A percentile compares a stretch with the other conserved stretches of the same genome.
phyloP scores from a whole-genome alignment of 2,888 invertebrate species.

The Epistrophe eligans region DNA sequence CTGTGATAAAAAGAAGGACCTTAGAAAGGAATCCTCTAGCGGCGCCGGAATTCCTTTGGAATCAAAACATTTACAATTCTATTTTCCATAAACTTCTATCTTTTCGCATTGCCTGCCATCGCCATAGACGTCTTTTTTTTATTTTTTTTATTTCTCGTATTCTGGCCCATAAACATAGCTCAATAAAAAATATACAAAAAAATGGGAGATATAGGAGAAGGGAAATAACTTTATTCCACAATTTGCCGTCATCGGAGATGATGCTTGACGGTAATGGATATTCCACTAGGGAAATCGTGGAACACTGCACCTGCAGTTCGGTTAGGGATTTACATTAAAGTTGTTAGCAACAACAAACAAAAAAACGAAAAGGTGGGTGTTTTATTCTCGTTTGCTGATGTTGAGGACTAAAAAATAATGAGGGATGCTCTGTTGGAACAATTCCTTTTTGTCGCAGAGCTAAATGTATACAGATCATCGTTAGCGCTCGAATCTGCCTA shows the following conservation, averaged over 20 bases:
- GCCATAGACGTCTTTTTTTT: constrained; percentile 2
- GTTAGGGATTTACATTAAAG: constrained; percentile 48
- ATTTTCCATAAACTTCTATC: constrained; percentile 58
- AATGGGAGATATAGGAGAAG: constrained; percentile 25
- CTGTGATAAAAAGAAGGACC: constrained; percentile 32
- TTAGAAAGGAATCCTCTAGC: constrained; percentile 45
- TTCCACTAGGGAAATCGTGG: constrained; percentile 48
- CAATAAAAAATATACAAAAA: constrained; percentile 37
- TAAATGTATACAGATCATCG: constrained; percentile 49
- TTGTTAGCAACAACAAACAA: constrained; percentile 23
- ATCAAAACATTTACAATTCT: constrained; percentile 72
- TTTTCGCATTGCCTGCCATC: constrained; percentile 16
- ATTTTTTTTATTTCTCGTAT: constrained; percentile 14
- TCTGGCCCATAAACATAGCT: constrained; percentile 60
- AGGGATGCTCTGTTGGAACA: constrained; percentile 44
- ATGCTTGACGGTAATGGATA: constrained; percentile 59
- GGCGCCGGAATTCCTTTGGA: constrained; percentile 66
- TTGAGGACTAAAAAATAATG: constrained; percentile 58
- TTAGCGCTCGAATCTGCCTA: constrained; percentile 52
- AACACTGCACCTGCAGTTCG: constrained; percentile 65
- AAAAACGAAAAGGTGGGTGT: constrained; percentile 27
- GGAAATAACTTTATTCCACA: constrained; percentile 68
- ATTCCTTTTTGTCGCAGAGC: constrained; percentile 62
- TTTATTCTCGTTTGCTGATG: constrained; percentile 5
- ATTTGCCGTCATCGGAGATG: constrained; percentile 62